A percentile compares a stretch with the other conserved stretches of the same genome.
phyloP scores from a whole-genome alignment of 2,797 vertebrate genomes.

The Megalops cyprinoides region DNA sequence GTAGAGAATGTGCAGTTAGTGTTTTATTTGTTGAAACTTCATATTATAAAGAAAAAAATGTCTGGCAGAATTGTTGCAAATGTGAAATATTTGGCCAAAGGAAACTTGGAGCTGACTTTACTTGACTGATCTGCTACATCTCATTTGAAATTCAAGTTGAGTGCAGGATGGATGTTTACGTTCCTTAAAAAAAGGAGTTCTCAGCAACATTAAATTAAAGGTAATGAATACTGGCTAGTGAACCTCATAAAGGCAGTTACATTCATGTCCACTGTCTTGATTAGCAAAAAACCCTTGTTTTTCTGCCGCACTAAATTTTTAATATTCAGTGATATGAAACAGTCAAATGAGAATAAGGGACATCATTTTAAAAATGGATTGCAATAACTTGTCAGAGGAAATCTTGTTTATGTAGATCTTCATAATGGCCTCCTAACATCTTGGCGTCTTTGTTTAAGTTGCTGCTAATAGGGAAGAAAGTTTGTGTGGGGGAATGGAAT shows the following conservation, averaged over 20 bases:
- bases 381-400: slow-evolving; percentile 55
- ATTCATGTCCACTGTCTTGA: slow-evolving; percentile 62
- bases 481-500: slow-evolving; percentile 58
- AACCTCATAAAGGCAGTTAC: slow-evolving; percentile 46
- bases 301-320: slow-evolving; percentile 37
- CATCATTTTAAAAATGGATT: slow-evolving; percentile 51
- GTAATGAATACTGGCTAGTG: slow-evolving; percentile 64
- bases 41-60: slow-evolving; percentile 41
- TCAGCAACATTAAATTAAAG: slow-evolving; percentile 68
- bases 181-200: slow-evolving; percentile 50
- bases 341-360: slow-evolving; percentile 42
- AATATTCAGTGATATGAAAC: slow-evolving; percentile 45
- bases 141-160: slow-evolving; percentile 28
- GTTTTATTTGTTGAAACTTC: slow-evolving; percentile 38
- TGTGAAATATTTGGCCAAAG: slow-evolving; percentile 44
- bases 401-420: slow-evolving; percentile 56
- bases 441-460: slow-evolving; percentile 59
- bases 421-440: slow-evolving; percentile 59
- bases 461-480: slow-evolving; percentile 68
- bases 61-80: slow-evolving; percentile 38
- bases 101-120: slow-evolving; percentile 30
- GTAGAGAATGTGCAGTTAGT: slow-evolving; percentile 44
- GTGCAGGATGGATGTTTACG: slow-evolving; percentile 48
- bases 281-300: slow-evolving; percentile 46
- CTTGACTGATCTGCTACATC: slow-evolving; percentile 37